Percentiles rank a stretch among this genome's conserved stretches.
Evolutionary conservation across 2,113 vertebrate species (phyloP).

Genomic region (Acinonyx jubatus): DNA sequence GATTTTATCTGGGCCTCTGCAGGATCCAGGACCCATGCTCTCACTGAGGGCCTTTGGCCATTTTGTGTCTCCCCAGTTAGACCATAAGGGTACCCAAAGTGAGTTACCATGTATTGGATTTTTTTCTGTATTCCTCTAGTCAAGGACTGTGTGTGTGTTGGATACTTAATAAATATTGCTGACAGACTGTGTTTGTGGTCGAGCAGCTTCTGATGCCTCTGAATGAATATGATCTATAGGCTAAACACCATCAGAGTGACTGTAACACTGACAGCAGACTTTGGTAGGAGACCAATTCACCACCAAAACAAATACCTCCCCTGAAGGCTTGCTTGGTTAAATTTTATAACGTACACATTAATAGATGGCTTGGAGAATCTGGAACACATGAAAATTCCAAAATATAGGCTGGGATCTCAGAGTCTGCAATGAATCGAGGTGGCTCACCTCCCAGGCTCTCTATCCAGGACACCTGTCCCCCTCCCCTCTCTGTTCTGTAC

Average conservation of each 20-base stretch:
- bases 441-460: not conserved
- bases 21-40: not conserved
- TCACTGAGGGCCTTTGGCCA: not conserved
- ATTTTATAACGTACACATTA: not conserved
- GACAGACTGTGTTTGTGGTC: not conserved
- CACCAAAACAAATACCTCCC: constrained; percentile 7
- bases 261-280: not conserved
- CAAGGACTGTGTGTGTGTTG: not conserved
- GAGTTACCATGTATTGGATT: not conserved
- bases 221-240: not conserved
- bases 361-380: not conserved
- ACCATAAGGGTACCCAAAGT: not conserved
- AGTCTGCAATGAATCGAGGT: not conserved
- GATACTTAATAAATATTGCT: not conserved
- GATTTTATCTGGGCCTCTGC: not conserved
- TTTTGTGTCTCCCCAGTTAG: not conserved
- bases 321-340: constrained; percentile 29
- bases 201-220: not conserved
- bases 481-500: not conserved
- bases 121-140: not conserved
- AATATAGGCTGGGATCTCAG: constrained; percentile 35
- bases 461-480: not conserved
- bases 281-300: not conserved
- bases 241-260: not conserved
- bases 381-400: not conserved